Conservation (phyloP, 2,888 invertebrate species). For the Oligia strigilis region DNA sequence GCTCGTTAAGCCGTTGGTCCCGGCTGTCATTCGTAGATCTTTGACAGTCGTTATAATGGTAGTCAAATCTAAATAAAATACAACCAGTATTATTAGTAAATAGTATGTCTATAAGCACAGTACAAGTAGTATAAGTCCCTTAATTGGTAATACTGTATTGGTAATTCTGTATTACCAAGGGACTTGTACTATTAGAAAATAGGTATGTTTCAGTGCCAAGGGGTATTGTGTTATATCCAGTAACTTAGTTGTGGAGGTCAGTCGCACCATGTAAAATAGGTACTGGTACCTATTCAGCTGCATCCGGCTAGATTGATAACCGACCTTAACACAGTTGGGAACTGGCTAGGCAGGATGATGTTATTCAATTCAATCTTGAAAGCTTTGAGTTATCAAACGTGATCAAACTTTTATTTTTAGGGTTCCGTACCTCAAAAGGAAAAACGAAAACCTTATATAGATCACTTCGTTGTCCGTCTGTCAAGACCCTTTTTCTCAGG, state of each 20-base stretch:
- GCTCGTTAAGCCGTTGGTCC: background rate
- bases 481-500: too few species aligned
- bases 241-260: background rate
- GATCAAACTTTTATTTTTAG: background rate
- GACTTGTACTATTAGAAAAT: too few species aligned
- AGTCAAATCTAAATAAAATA: background rate
- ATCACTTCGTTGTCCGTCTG: too few species aligned
- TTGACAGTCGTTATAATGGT: background rate
- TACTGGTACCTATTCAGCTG: background rate
- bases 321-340: background rate
- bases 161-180: too few species aligned
- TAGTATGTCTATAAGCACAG: too few species aligned
- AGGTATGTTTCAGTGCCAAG: background rate
- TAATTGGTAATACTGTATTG: too few species aligned
- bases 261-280: background rate
- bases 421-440: too few species aligned
- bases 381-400: background rate
- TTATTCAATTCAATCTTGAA: background rate
- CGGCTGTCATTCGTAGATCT: background rate
- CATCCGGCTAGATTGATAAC: background rate
- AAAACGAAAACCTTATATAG: too few species aligned
- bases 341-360: background rate
- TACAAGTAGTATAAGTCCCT: too few species aligned
- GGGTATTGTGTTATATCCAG: background rate
- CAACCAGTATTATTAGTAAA: background rate